Base-by-base conservation (phyloP, 1,140 invertebrate species). In the Zaprionus africanus region DNA sequence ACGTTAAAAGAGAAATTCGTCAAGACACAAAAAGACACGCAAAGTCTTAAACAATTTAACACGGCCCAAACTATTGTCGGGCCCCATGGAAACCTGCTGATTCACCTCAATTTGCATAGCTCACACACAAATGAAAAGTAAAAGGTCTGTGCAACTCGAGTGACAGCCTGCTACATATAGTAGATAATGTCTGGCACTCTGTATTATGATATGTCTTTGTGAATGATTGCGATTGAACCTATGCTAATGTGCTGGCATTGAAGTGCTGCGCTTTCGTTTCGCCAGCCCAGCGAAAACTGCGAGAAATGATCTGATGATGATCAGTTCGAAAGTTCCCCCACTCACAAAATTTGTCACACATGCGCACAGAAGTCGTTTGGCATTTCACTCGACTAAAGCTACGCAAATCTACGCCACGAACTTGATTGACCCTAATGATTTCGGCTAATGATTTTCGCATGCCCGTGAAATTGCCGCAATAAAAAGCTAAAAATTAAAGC, bases 391-490 rank as follows among this genome's bases (percentile, higher is more conserved):
- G 69, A 41, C 43, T 17, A 60, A 69, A 43, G 63, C 70, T 86
- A 86, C 76, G 82, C 82, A 82, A 82, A 82, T 70, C 34, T 49
- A 17, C 51, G 17, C 68, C 68, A 80, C 80, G 67, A 78, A 83
- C 74, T 72, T 58, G 63, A 72, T 72, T 87, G 84, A 87, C 83
- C 83, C 61, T 87, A 87, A 87, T 87, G 83, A 87, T 87, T 76
- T 31, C 15, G 59, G 70, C 83, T 83, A 78, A 82, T 88, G 85
- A 79, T 87, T 87, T 87, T 88, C 64, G 68, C 84, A 71, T 70
- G 81, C 61, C 78, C 70, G 65, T 67, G 60, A 81, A 87, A 84
- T 88, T 76, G 74, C 75, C 59, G 84, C 81, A 54, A 83, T 88
- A 73, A 88, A 66, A 65, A 56, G 46, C 43, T 24, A 12, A 87